Percentiles rank a stretch among this genome's conserved stretches.
Evolutionary conservation across 2,888 invertebrate genomes (phyloP).

Genomic region (Cephus pygmeus): DNA sequence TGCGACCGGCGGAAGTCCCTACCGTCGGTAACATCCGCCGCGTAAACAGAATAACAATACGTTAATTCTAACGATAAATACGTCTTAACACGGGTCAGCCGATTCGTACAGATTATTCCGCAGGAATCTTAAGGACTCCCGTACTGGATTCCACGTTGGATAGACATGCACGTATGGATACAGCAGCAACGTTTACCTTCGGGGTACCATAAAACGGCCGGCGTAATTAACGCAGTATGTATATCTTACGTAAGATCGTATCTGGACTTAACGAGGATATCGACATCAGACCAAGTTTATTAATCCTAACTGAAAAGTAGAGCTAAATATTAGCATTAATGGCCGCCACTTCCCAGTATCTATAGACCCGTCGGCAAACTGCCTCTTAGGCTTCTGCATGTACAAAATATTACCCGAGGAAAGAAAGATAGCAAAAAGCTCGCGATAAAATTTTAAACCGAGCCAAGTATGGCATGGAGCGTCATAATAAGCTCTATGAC

Average conservation of each 20-base stretch:
- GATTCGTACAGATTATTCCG: neutral
- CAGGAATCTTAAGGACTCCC: neutral
- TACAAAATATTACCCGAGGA: neutral
- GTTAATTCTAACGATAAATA: neutral
- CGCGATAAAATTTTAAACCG: neutral
- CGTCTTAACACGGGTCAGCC: neutral
- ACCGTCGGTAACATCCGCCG: neutral
- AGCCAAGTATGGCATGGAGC: neutral
- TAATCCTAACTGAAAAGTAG: neutral
- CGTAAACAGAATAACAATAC: neutral
- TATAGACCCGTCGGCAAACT: neutral
- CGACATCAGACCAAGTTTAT: neutral
- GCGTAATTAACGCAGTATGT: neutral
- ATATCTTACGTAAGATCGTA: neutral
- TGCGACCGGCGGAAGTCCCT: neutral
- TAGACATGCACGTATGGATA: neutral
- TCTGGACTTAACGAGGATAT: neutral
- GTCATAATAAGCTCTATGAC: too few relatives aligned
- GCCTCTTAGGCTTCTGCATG: neutral
- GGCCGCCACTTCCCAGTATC: neutral
- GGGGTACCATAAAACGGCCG: neutral
- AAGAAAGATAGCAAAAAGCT: neutral
- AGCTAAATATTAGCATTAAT: neutral
- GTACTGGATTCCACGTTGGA: neutral
- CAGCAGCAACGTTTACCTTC: neutral